Conservation (phyloP, 23 tunicate genomes). For the Phallusia fumigata region DNA sequence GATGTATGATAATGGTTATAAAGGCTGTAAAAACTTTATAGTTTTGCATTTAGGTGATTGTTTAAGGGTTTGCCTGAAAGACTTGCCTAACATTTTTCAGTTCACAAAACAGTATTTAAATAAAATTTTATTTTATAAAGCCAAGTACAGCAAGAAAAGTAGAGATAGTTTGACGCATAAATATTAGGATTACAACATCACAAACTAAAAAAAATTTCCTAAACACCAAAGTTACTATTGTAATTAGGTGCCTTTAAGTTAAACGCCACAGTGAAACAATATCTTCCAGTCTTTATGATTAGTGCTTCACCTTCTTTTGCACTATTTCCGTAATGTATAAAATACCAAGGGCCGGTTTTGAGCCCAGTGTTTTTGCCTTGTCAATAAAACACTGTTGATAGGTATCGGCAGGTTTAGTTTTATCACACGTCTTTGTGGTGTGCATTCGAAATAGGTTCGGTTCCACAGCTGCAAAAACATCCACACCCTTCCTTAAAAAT, state of each 20-base stretch:
- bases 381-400: slow-evolving; percentile 45
- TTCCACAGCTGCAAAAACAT: slow-evolving; percentile 66
- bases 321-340: slow-evolving; percentile 76
- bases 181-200: background rate
- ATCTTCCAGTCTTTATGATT: background rate
- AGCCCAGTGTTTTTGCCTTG: slow-evolving; percentile 46
- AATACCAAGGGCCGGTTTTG: slow-evolving; percentile 84
- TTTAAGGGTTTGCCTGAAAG: too few species aligned
- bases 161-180: background rate
- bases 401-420: slow-evolving; percentile 1
- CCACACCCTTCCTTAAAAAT: slow-evolving; percentile 49
- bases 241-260: background rate
- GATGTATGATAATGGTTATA: too few species aligned
- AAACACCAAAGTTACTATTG: too few species aligned
- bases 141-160: background rate
- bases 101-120: background rate
- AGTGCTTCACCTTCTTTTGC: slow-evolving; percentile 31
- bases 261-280: background rate
- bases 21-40: too few species aligned
- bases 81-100: too few species aligned
- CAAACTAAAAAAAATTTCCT: background rate
- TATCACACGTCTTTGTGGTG: slow-evolving; percentile 25
- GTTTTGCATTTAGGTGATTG: too few species aligned
- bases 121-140: background rate
- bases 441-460: slow-evolving; percentile 42